phyloP scores from a whole-genome alignment of 1,140 invertebrate species.

The Planococcus citri region DNA sequence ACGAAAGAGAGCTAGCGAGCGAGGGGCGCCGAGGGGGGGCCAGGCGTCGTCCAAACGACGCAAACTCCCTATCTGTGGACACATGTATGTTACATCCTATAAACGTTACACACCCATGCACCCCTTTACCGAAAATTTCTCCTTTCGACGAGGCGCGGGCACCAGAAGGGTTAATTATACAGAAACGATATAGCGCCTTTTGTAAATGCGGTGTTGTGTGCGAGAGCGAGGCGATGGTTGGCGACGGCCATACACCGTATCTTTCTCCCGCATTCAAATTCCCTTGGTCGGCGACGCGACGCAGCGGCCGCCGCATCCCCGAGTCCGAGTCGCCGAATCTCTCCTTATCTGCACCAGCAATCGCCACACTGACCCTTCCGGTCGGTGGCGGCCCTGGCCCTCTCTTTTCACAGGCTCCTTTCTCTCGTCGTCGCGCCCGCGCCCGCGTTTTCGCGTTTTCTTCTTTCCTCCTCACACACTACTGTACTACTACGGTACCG shows the following conservation, averaged over 20 bases:
- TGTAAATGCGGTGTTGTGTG: constrained; percentile 18
- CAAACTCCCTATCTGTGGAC: constrained; percentile 22
- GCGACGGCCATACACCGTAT: too few species aligned
- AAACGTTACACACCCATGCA: constrained; percentile 10
- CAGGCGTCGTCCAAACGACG: constrained; percentile 24
- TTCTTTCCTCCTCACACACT: too few species aligned
- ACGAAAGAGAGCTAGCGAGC: neutral
- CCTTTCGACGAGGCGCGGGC: neutral
- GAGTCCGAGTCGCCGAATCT: too few species aligned
- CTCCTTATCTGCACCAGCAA: neutral
- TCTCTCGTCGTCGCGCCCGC: neutral
- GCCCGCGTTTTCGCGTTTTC: too few species aligned
- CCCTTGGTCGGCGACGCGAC: constrained; percentile 28
- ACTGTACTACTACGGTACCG: too few species aligned
- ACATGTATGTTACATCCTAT: constrained; percentile 17
- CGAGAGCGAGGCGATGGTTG: too few species aligned
- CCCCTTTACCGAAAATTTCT: constrained; percentile 9
- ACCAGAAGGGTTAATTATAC: constrained; percentile 13
- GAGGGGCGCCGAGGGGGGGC: constrained; percentile 15
- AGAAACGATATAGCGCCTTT: constrained; percentile 17
- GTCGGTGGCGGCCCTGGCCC: too few species aligned
- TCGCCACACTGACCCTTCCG: too few species aligned
- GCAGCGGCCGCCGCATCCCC: neutral
- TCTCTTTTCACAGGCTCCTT: too few species aligned
- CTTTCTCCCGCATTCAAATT: constrained; percentile 21